Evolutionary conservation across 2,113 vertebrate genomes (phyloP).

Genomic region (Taxidea taxus): DNA sequence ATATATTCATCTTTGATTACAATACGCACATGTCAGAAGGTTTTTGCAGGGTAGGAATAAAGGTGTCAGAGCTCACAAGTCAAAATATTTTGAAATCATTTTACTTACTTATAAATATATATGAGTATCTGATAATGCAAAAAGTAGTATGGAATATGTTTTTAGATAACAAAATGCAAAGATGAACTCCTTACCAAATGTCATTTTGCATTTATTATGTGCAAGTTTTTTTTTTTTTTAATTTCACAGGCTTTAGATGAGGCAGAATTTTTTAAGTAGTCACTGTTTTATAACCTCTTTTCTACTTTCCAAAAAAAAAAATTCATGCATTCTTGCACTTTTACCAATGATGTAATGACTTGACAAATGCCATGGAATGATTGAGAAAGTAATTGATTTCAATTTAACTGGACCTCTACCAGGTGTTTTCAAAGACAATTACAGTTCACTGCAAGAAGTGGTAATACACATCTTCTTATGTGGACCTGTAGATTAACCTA

Average conservation of each 20-base stretch:
- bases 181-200: not conserved
- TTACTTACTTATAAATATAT: constrained; percentile 45
- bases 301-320: not conserved
- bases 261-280: constrained; percentile 42
- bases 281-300: constrained; percentile 24
- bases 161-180: constrained; percentile 51
- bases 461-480: constrained; percentile 87
- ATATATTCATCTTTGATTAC: constrained; percentile 55
- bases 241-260: constrained; percentile 35
- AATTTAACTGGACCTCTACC: constrained; percentile 87
- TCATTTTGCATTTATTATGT: constrained; percentile 47
- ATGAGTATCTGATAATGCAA: not conserved
- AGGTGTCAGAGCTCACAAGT: constrained; percentile 24
- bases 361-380: constrained; percentile 64
- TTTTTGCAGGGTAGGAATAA: constrained; percentile 22
- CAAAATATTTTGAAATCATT: constrained; percentile 14
- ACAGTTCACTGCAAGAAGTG: constrained; percentile 85
- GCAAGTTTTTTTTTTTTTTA: constrained; percentile 7
- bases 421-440: constrained; percentile 93
- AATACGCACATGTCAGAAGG: constrained; percentile 40
- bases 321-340: constrained; percentile 45
- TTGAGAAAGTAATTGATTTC: constrained; percentile 90
- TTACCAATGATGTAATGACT: constrained; percentile 62
- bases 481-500: constrained; percentile 83
- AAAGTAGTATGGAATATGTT: not conserved